Base-by-base conservation (phyloP, 1,140 invertebrate genomes). In the Pseudomyrmex sp. region DNA sequence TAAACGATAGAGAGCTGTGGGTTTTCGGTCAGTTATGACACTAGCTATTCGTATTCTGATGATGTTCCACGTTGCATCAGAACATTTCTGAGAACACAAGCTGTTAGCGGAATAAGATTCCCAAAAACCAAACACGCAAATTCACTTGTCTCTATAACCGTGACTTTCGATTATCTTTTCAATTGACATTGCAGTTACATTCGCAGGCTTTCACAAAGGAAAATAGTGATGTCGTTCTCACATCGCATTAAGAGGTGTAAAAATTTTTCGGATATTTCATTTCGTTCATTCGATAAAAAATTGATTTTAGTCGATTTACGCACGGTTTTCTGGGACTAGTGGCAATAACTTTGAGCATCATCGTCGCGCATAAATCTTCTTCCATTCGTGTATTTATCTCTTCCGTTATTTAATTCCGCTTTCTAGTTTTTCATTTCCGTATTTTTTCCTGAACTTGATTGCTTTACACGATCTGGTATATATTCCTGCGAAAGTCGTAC, bases 21-120 rank as follows among this genome's bases (percentile, higher is more conserved):
- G 35, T 35, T n/a, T 65, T 65, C 13, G n/a, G 26, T 7, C 10
- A n/a, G 3, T 72, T 13, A 65, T 52, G 59, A 46, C 61, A 65
- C 70, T 23, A n/a, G 72, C 72, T 20, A 66, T 66, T 76, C 62
- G 2, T 44, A 65, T 18, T 18, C 18, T 15, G 73, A 65, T 61
- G 35, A 5, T 5, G n/a, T 12, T 44, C 54, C 3, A 26, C 46
- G 23, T 76, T 76, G 48, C 61, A 10, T 12, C 12, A n/a, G 46
- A 44, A 13, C 20, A 23, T 23, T 76, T 76, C 74, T 10, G n/a
- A 23, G 58, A 76, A 76, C 35, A 35, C 35, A 35, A 66, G 66
- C 52, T n/a, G 18, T 9, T 15, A 2, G 13, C 10, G 7, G 5
- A 35, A 35, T 3, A n/a, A 9, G 23, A 26, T 63, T n/a, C 26